Base-by-base conservation (phyloP, 2,888 invertebrate genomes). In the Napeogenes inachia region DNA sequence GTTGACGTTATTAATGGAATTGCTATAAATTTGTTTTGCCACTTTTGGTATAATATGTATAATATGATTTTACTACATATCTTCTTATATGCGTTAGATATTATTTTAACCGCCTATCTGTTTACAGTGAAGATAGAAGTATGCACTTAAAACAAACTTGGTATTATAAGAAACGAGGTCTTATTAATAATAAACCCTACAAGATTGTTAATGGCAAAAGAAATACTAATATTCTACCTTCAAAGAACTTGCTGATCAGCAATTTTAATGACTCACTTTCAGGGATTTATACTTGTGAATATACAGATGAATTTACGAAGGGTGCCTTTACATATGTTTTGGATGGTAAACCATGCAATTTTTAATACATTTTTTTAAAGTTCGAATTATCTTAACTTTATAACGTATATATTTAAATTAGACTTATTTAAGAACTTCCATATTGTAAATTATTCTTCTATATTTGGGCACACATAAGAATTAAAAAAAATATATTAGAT, bases 231-330 rank as follows among this genome's bases (percentile, higher is more conserved):
- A 50, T 50, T 30, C 8, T 50, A 3, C 30, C 50, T 50, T 50
- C 50, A 30, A 50, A 30, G 10, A n/a, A 50, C 12, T 30, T 50
- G 30, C 50, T 30, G 5, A 56, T 57, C 38, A 45, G 8, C 32
- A 13, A 70, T 67, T 78, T 75, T 56, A 64, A 64, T 56, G 13
- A 13, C 8, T 67, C 68, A 50, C 57, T 75, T 65, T 72, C 76
- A 10, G 79, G 79, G 35, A 68, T 79, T 55, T 79, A 78, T 60
- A 62, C 32, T 6, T 79, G 79, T 60, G 62, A 68, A 57, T 42
- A 55, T 45, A 50, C 38, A 6, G 59, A 61, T 54, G 33, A 12
- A 47, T 45, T 60, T 10, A 56, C 56, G 4, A 56, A 65, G 4
- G 32, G 35, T n/a, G 54, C 65, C 46, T 68, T 70, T 32, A 68